Base-by-base conservation (phyloP, 2,113 vertebrate species). In the Pomatostomus ruficeps region DNA sequence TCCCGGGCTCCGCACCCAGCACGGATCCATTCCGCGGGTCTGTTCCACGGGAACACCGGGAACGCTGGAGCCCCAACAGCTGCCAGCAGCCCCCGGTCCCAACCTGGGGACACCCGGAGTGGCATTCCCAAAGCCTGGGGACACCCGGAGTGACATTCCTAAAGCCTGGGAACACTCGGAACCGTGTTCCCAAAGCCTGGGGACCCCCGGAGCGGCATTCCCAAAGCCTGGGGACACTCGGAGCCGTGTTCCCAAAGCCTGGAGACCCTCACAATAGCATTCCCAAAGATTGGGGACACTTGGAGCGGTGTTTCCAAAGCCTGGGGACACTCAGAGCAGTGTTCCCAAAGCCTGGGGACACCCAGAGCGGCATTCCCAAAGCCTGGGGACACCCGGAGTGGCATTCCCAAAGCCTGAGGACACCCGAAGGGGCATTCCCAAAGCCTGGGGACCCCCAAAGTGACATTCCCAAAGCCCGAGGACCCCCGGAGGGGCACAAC, bases 371-470 rank as follows among this genome's bases (percentile, higher is more conserved):
- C 2, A 23, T 11, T 13, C 46, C 46, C 3, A 38, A 51, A 49
- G 7, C 21, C 24, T 7, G 7, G 28, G 26, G 38, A 33, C 40
- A 63, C 31, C 10, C 46, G 1, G 19, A 26, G 46, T 7, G 36
- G 1, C 2, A 7, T n/a, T n/a, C n/a, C n/a, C n/a, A n/a, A n/a
- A n/a, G n/a, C n/a, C n/a, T n/a, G n/a, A n/a, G 31, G 31, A n/a
- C 22, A 24, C 22, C 29, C 23, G 0, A 17, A 20, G 25, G 8
- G 42, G 2, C 11, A 5, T 36, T 21, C 28, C 7, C 12, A 14
- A 6, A 33, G 12, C 0, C 8, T 2, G 7, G 10, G 40, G 18
- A 28, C 31, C 21, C 23, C 3, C 22, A 1, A 7, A 9, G n/a
- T n/a, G n/a, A n/a, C n/a, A n/a, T n/a, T n/a, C n/a, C n/a, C n/a